Conservation (phyloP, 1,140 invertebrate species). For the Galendromus occidentalis region DNA sequence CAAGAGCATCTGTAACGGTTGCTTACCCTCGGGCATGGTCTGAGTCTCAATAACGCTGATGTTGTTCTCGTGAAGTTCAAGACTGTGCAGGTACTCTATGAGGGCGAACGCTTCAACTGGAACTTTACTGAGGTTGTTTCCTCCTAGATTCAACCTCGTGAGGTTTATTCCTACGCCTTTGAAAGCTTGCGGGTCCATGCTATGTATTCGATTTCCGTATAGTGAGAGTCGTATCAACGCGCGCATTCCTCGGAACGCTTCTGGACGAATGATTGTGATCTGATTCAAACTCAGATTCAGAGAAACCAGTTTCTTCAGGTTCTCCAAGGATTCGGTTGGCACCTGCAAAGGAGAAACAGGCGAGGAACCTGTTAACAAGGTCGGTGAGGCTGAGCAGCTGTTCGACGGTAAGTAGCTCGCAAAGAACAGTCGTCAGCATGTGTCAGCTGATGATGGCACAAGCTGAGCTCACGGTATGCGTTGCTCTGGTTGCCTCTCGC, state of each 20-base stretch:
- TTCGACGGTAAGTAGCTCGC: too few species aligned
- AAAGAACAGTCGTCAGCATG: too few species aligned
- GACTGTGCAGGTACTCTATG: conserved; percentile 17
- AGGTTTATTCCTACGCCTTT: conserved; percentile 20
- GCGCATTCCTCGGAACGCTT: conserved; percentile 20
- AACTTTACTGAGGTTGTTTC: conserved; percentile 19
- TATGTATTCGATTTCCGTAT: conserved; percentile 21
- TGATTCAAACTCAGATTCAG: conserved; percentile 21
- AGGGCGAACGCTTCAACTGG: conserved; percentile 18
- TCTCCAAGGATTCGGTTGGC: conserved; percentile 18
- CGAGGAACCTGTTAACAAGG: not conserved
- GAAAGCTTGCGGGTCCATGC: conserved; percentile 20
- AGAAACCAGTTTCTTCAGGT: conserved; percentile 16
- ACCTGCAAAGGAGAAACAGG: conserved; percentile 10
- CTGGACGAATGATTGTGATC: conserved; percentile 19
- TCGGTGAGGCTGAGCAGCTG: not conserved
- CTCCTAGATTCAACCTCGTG: conserved; percentile 21
- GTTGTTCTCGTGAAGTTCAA: conserved; percentile 20
- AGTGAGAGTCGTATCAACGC: conserved; percentile 20
- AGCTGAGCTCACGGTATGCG: not conserved
- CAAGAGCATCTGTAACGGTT: too few species aligned
- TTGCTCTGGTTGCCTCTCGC: not conserved
- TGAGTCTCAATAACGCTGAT: conserved; percentile 16
- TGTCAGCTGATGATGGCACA: too few species aligned
- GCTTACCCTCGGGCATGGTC: not conserved